Percentiles rank a stretch among this genome's conserved stretches.
These are phyloP conservation scores for Lepeophtheirus nordmannii DNA, from an alignment of 2,888 invertebrate genomes.

Conservation along the genomic window DNA sequence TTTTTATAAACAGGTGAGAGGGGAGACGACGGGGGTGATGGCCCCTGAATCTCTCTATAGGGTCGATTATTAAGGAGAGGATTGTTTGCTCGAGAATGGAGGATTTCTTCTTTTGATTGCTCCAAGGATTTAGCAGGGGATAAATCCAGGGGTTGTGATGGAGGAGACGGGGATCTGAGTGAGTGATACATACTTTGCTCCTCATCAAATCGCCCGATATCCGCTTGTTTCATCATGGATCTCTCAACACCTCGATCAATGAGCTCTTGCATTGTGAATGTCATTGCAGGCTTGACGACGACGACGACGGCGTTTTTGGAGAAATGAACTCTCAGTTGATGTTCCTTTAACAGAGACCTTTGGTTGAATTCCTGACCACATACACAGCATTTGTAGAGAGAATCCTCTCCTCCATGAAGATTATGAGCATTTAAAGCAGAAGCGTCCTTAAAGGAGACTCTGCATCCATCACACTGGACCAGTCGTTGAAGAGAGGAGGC, in stretches of 20 bases:
- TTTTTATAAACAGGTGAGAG: neutral
- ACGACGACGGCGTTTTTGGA: neutral
- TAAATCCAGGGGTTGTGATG: constrained; percentile 6
- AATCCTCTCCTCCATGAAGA: constrained; percentile 23
- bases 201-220: neutral
- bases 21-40: neutral
- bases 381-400: constrained; percentile 28
- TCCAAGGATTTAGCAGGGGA: neutral
- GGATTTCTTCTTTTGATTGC: neutral
- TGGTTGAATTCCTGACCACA: constrained; percentile 29
- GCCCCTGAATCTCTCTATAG: neutral
- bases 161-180: neutral
- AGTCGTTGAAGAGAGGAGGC: constrained; percentile 11
- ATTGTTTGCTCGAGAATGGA: neutral
- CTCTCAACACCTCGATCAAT: constrained; percentile 11
- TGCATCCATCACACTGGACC: constrained; percentile 22
- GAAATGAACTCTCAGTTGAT: constrained; percentile 27
- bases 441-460: constrained; percentile 1
- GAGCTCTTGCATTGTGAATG: constrained; percentile 17
- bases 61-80: neutral
- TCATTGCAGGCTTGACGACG: neutral
- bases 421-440: constrained; percentile 20
- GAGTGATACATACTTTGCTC: neutral
- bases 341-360: constrained; percentile 29
- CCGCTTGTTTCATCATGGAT: constrained; percentile 5